A percentile compares a stretch with the other conserved stretches of the same genome.
These are phyloP conservation scores for Aphelenchoides fujianensis DNA, from an alignment of 1,140 invertebrate species.

Conservation along the genomic window DNA sequence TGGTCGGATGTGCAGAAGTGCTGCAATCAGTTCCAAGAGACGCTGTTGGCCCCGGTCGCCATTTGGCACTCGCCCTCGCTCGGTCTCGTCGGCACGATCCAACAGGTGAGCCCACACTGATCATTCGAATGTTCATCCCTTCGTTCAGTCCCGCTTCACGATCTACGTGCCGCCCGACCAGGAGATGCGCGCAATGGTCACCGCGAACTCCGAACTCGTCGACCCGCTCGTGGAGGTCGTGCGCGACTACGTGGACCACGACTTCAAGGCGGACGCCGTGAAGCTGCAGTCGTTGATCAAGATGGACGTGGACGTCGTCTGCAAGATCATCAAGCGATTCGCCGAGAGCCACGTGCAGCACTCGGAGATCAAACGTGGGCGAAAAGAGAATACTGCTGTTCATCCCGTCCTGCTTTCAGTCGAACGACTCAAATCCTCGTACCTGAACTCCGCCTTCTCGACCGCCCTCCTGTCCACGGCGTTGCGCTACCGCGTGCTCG, in stretches of 20 bases:
- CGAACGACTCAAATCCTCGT: slow-evolving; percentile 23
- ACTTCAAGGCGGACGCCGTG: slow-evolving; percentile 1
- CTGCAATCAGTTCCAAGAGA: slow-evolving; percentile 42
- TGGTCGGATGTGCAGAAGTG: slow-evolving; percentile 33
- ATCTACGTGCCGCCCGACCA: slow-evolving; percentile 39
- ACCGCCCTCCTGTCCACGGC: slow-evolving; percentile 31
- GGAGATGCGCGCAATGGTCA: slow-evolving; percentile 24
- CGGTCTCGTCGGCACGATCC: slow-evolving; percentile 34
- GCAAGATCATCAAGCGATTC: slow-evolving; percentile 32
- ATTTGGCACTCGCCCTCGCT: slow-evolving; percentile 29
- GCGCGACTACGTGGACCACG: slow-evolving; percentile 6
- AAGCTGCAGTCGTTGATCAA: slow-evolving; percentile 8
- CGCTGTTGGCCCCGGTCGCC: slow-evolving; percentile 26
- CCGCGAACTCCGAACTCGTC: slow-evolving; percentile 21
- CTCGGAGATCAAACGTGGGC: slow-evolving; percentile 35
- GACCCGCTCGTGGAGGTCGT: slow-evolving; percentile 28
- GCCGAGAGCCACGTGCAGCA: slow-evolving; percentile 21
- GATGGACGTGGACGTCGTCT: slow-evolving; percentile 25
- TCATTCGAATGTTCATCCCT: too few relatives aligned
- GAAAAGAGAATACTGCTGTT: slow-evolving; percentile 18
- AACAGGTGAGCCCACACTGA: slow-evolving; percentile 30
- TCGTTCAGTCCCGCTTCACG: slow-evolving; percentile 45
- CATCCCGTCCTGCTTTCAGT: slow-evolving; percentile 36
- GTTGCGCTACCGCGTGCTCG: slow-evolving; percentile 32
- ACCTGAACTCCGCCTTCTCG: slow-evolving; percentile 36